Percentiles rank a stretch among this genome's conserved stretches.
These are phyloP conservation scores for Drymodes brunneopygia DNA, from an alignment of 2,113 vertebrate species.

Conservation along the genomic window DNA sequence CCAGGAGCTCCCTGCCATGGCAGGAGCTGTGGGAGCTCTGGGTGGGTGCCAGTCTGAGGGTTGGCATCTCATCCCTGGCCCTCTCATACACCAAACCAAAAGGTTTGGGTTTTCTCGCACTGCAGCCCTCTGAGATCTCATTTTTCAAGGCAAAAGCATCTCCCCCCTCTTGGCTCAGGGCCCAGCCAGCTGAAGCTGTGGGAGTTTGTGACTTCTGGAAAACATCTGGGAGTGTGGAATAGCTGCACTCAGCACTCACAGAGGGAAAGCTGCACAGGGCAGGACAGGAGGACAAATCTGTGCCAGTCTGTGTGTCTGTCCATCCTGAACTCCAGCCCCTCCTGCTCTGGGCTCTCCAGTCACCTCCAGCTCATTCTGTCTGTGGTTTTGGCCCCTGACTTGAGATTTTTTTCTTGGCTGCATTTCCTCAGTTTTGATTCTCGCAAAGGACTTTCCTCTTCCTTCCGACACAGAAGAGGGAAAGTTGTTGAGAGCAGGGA, in stretches of 20 bases:
- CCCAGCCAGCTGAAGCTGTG: background rate
- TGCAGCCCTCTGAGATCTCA: background rate
- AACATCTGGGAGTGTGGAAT: rapidly evolving
- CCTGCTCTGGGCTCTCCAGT: background rate
- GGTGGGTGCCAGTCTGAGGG: background rate
- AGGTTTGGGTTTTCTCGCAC: background rate
- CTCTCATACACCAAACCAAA: rapidly evolving
- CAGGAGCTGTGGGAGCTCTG: background rate
- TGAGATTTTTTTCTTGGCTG: background rate
- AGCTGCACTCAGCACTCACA: rapidly evolving
- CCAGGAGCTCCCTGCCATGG: background rate
- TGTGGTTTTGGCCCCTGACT: background rate
- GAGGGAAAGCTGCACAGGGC: background rate
- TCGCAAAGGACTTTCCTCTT: background rate
- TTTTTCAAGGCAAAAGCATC: background rate
- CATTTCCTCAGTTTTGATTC: background rate
- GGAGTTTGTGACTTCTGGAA: background rate
- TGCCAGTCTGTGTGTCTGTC: background rate
- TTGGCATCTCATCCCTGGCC: background rate
- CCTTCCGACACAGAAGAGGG: background rate
- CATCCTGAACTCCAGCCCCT: background rate
- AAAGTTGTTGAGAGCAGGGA: background rate
- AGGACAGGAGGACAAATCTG: background rate
- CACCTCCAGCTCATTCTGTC: background rate
- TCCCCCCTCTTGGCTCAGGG: background rate